Conservation (phyloP, 2,888 invertebrate genomes). For the Deroplatys truncata region DNA sequence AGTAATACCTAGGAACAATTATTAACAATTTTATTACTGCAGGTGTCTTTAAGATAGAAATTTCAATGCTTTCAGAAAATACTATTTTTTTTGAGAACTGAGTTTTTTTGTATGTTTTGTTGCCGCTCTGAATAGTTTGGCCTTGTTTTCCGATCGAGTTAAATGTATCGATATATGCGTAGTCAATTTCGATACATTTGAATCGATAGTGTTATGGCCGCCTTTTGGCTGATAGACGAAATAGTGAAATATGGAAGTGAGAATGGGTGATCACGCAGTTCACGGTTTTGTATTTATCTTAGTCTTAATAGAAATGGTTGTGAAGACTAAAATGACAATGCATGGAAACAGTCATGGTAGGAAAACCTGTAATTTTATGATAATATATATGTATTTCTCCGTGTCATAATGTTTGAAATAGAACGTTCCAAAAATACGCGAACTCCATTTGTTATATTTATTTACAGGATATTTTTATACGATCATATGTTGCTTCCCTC, state of each 20-base stretch:
- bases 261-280: constrained; percentile 30
- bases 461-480: constrained; percentile 1
- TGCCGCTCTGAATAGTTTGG: background rate
- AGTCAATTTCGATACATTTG: background rate
- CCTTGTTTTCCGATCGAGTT: background rate
- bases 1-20: background rate
- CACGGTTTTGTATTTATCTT: constrained; percentile 63
- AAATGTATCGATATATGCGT: background rate
- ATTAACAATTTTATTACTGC: background rate
- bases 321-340: constrained; percentile 64
- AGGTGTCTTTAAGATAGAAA: background rate
- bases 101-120: background rate
- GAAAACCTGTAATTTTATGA: constrained; percentile 36
- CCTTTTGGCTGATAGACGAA: constrained; percentile 17
- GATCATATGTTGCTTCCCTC: background rate
- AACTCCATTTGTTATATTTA: background rate
- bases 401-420: constrained; percentile 11
- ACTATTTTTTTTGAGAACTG: too few relatives aligned
- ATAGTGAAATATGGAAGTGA: constrained; percentile 29
- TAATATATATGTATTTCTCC: background rate
- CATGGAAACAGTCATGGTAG: constrained; percentile 73
- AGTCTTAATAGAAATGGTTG: constrained; percentile 62
- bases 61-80: too few relatives aligned
- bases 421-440: constrained; percentile 18
- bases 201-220: constrained; percentile 31